A percentile compares a stretch with the other conserved stretches of the same genome.
These are phyloP conservation scores for Mesocentrotus franciscanus DNA, from an alignment of 53 echinoderm and acorn worm genomes.

Conservation along the genomic window DNA sequence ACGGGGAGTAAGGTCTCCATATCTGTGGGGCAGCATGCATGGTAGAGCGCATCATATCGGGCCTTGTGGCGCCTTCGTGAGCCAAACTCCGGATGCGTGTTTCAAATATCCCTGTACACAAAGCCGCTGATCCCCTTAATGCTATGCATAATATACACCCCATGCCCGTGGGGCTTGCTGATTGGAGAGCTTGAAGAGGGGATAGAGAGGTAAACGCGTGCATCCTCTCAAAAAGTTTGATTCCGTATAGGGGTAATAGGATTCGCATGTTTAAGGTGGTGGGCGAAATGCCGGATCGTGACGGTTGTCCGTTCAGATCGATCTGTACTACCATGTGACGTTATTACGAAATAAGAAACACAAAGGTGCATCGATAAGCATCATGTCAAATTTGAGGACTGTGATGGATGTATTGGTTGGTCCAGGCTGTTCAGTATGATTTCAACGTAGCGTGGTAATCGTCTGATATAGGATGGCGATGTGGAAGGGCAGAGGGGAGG, in stretches of 20 bases:
- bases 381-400: neutral
- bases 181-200: neutral
- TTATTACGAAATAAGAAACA: conserved; percentile 30
- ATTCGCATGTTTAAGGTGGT: neutral
- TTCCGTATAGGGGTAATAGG: conserved; percentile 42
- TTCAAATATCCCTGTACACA: neutral
- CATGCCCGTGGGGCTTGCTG: neutral
- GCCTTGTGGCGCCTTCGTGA: neutral
- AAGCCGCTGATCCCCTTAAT: conserved; percentile 27
- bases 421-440: neutral
- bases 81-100: conserved; percentile 33
- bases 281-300: neutral
- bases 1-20: neutral
- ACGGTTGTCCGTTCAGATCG: neutral
- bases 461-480: neutral
- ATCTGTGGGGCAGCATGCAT: neutral
- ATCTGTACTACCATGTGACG: neutral
- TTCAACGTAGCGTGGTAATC: neutral
- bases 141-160: conserved; percentile 34
- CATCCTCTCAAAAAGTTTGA: conserved; percentile 7
- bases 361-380: conserved; percentile 16
- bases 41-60: neutral
- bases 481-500: neutral
- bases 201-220: conserved; percentile 4
- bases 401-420: conserved; percentile 9